These are phyloP conservation scores for Acanthochromis polyacanthus DNA, from an alignment of 2,113 vertebrate genomes.

Conservation along the genomic window DNA sequence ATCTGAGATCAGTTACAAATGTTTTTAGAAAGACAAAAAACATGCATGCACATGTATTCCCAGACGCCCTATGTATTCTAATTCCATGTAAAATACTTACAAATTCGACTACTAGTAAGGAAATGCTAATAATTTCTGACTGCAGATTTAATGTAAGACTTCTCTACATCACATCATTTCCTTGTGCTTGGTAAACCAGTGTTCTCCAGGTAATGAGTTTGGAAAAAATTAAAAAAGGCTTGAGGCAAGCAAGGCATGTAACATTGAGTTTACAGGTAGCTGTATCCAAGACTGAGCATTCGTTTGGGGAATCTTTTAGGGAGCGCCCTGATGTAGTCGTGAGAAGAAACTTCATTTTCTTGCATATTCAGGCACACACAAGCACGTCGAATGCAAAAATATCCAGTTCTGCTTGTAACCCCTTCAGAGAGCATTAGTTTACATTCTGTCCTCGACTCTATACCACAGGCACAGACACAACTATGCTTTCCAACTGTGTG, in stretches of 20 bases:
- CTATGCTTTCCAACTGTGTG: conserved; percentile 4
- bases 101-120: background rate
- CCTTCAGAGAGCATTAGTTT: background rate
- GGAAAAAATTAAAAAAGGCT: background rate
- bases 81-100: conserved; percentile 21
- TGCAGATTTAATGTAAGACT: conserved; percentile 23
- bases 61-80: background rate
- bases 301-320: conserved; percentile 5
- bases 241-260: conserved; percentile 16
- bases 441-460: background rate
- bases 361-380: conserved; percentile 49
- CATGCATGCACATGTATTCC: conserved; percentile 33
- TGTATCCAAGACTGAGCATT: background rate
- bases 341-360: conserved; percentile 25
- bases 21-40: conserved; percentile 26
- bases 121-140: conserved; percentile 10
- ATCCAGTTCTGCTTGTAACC: background rate
- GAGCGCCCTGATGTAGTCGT: background rate
- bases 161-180: conserved; percentile 16
- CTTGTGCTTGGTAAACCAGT: conserved; percentile 59
- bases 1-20: conserved; percentile 16
- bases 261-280: background rate
- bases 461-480: conserved; percentile 19
- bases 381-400: conserved; percentile 10
- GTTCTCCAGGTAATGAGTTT: conserved; percentile 10